Conservation (phyloP, 2,797 vertebrate genomes). For the Acanthis flammea region DNA sequence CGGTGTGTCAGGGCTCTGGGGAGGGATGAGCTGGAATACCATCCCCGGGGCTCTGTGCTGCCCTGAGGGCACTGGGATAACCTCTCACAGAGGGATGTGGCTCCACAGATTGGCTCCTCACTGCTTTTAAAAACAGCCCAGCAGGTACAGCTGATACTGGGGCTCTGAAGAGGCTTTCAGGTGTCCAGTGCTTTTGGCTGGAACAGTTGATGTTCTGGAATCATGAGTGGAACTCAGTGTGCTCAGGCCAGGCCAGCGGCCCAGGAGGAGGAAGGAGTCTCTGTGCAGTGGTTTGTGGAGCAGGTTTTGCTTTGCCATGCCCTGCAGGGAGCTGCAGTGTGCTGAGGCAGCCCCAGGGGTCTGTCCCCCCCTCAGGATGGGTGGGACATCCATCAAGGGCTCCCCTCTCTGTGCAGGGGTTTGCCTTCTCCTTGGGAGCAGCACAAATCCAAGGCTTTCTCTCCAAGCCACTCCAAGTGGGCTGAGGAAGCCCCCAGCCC, state of each 20-base stretch:
- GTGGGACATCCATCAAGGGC: no score
- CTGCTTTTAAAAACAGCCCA: background rate
- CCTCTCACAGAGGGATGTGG: background rate
- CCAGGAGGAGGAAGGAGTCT: fast-evolving
- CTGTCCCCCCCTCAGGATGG: background rate
- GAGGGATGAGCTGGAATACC: conserved; percentile 54
- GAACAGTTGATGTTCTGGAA: background rate
- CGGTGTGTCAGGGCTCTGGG: conserved; percentile 51
- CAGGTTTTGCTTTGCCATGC: background rate
- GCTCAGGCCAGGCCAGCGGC: background rate
- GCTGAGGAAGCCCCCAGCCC: background rate
- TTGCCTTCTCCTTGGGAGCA: background rate
- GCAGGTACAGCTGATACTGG: background rate
- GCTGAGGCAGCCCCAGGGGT: background rate
- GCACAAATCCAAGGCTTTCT: background rate
- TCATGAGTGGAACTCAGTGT: background rate
- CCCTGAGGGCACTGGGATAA: background rate
- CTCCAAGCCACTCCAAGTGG: fast-evolving
- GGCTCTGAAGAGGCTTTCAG: background rate
- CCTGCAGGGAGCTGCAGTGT: fast-evolving
- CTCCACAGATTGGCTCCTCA: background rate
- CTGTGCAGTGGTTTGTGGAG: background rate
- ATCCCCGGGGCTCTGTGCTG: conserved; percentile 22
- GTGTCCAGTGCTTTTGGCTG: background rate
- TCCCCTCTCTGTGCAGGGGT: background rate